Conservation (phyloP, 2,797 vertebrate genomes). For the Halcyon smyrnensis region DNA sequence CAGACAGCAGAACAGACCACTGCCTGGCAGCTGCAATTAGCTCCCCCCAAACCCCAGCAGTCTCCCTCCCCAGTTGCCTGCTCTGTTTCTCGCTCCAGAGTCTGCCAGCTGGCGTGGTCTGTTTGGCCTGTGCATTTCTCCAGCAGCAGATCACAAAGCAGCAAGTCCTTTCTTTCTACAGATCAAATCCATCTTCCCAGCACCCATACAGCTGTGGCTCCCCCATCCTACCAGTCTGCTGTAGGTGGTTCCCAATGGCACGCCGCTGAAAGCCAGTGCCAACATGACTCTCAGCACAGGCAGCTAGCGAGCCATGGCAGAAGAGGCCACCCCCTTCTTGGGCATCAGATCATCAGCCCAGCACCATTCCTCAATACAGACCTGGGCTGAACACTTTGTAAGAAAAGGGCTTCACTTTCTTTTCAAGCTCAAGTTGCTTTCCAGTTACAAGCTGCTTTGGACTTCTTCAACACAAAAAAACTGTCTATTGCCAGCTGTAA, state of each 20-base stretch:
- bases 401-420: not conserved
- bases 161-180: not conserved
- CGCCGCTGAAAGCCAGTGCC: accelerated
- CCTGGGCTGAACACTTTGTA: not conserved
- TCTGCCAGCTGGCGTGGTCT: not conserved
- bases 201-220: accelerated
- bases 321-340: not conserved
- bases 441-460: not conserved
- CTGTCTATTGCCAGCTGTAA: not conserved
- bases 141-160: not conserved
- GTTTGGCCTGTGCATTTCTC: not conserved
- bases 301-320: not conserved
- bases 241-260: accelerated
- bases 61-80: accelerated
- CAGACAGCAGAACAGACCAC: not conserved
- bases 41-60: not conserved
- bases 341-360: not conserved
- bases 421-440: not conserved
- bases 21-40: not conserved
- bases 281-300: not conserved
- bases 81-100: not conserved
- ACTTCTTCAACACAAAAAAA: not conserved
- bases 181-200: not conserved
- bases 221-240: not conserved
- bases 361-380: not conserved